Evolutionary conservation across 2,888 invertebrate species (phyloP), one percentile per base, ranked within the genome.

Genomic region (Eubasilissa splendida): DNA sequence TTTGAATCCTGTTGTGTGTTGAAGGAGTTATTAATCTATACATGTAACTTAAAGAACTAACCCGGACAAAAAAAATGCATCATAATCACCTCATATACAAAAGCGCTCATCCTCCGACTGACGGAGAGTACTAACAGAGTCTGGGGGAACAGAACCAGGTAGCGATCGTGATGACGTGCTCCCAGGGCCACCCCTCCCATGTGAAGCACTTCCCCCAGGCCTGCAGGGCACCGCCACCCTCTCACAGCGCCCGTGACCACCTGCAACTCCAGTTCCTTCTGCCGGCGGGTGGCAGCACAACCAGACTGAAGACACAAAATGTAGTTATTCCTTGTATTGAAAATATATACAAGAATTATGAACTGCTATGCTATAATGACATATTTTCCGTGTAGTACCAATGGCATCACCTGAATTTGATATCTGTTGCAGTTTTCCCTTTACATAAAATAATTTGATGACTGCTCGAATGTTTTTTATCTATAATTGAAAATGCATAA

Each of bases 201-300:
- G 86, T 96, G 95, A 84, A 97, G 90, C 22, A 99, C 96, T 84
- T 97, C 97, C 1, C 98, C 98, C 10, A 96, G 90, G n/a, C 90
- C 88, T 52, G 88, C 87, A 11, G 82, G 78, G 77, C 90, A 90
- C 86, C 98, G 97, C 97, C 98, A 99, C 9, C 96, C 97, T 78
- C 96, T 93, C n/a, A 99, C 96, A 70, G 96, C 96, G 0, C 98
- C 97, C 0, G 96, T 96, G 84, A 99, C 91, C 79, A 99, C 96
- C 90, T 99, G 99, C 81, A 98, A 90, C 86, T 99, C 99, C 85
- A 98, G 91, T 89, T 99, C 99, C 88, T 98, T 98, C 87, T 99
- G 97, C 14, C 97, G 93, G 60, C 99, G 92, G 59, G 96, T 93
- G 50, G 95, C 94, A 76, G 96, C 94, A 88, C 98, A 98, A 22